phyloP scores from a whole-genome alignment of 2,113 vertebrate species.

The Gnathonemus echidnorhynchus region DNA sequence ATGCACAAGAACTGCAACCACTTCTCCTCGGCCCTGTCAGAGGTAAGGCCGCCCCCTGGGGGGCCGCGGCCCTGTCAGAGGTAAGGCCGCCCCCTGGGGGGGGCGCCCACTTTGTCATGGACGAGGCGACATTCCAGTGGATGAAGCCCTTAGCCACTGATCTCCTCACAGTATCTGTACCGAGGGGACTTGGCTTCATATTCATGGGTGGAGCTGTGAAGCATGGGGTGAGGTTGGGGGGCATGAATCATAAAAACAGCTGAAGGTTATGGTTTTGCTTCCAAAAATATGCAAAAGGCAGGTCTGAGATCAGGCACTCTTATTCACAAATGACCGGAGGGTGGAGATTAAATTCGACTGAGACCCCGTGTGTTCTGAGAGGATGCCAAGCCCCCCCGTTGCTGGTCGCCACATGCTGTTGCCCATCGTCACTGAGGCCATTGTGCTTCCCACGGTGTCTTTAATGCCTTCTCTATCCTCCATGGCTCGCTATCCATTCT shows the following conservation, averaged over 20 bases:
- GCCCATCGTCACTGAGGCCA: background rate
- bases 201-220: background rate
- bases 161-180: background rate
- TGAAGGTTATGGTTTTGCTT: background rate
- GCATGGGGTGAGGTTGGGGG: background rate
- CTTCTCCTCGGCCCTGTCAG: constrained; percentile 93
- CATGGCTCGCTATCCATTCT: background rate
- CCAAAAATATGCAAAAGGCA: background rate
- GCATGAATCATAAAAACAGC: background rate
- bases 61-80: constrained; percentile 78
- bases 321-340: background rate
- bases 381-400: background rate
- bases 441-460: background rate
- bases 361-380: background rate
- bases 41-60: constrained; percentile 60
- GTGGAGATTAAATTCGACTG: background rate
- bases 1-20: constrained; percentile 99
- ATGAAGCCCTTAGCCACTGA: background rate
- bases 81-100: constrained; percentile 46
- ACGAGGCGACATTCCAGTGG: background rate
- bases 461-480: background rate
- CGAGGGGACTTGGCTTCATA: background rate
- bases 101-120: background rate
- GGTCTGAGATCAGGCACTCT: background rate
- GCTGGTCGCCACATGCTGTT: background rate